A percentile compares a stretch with the other conserved stretches of the same genome.
Conservation (phyloP, 2,113 vertebrate species). For the Indicator indicator region DNA sequence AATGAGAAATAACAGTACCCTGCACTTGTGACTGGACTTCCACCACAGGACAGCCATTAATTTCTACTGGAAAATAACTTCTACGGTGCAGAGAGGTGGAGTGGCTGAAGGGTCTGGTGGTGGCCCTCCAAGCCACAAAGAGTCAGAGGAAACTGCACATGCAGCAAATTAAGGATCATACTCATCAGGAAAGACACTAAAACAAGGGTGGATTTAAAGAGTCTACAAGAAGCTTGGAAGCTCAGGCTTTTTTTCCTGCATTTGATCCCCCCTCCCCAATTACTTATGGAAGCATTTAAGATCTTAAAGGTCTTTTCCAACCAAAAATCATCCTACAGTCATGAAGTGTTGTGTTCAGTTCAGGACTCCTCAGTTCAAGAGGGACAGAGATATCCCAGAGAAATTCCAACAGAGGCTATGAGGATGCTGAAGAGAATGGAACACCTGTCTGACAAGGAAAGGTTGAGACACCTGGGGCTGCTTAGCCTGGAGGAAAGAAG, state of each 20-base stretch:
- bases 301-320: not conserved
- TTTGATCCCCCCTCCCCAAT: fast-evolving
- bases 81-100: not conserved
- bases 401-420: too few species aligned
- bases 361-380: too few species aligned
- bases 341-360: too few species aligned
- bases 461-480: too few species aligned
- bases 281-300: not conserved
- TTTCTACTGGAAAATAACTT: not conserved
- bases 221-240: not conserved
- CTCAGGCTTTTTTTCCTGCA: not conserved
- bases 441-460: too few species aligned
- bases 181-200: not conserved
- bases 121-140: not conserved
- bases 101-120: not conserved
- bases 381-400: too few species aligned
- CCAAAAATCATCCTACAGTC: too few species aligned
- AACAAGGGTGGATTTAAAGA: not conserved
- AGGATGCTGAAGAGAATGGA: too few species aligned
- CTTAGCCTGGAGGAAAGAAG: too few species aligned
- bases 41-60: not conserved
- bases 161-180: fast-evolving
- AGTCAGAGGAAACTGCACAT: not conserved
- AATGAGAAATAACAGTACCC: not conserved
- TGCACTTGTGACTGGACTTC: not conserved